phyloP scores from a whole-genome alignment of 2,888 invertebrate genomes.

The Entomobrya proxima region DNA sequence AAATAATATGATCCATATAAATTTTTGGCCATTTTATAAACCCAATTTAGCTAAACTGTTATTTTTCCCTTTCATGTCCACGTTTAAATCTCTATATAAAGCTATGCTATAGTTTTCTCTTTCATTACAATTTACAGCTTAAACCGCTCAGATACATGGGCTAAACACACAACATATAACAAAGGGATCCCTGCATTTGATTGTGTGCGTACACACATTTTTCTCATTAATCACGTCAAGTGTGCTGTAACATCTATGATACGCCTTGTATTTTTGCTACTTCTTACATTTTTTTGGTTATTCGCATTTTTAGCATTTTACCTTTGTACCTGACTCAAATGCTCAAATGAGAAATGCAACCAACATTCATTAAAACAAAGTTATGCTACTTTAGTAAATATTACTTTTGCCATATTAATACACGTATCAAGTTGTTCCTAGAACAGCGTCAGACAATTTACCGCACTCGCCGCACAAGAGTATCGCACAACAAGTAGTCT shows the following conservation, averaged over 20 bases:
- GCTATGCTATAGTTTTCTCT: constrained; percentile 21
- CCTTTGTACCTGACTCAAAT: constrained; percentile 48
- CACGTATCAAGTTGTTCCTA: constrained; percentile 7
- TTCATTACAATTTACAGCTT: constrained; percentile 11
- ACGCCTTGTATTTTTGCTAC: background rate
- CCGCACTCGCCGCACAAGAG: background rate
- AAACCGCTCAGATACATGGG: background rate
- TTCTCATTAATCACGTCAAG: background rate
- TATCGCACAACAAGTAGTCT: background rate
- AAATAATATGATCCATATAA: no score
- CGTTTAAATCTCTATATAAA: no score
- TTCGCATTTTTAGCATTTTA: background rate
- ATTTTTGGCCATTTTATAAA: no score
- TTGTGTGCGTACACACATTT: background rate
- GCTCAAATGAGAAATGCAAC: no score
- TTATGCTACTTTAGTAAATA: constrained; percentile 7
- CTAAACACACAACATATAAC: background rate
- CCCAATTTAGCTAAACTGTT: no score
- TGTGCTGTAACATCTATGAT: background rate
- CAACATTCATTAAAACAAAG: constrained; percentile 10
- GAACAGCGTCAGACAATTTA: background rate
- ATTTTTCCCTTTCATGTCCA: no score
- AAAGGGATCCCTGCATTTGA: constrained; percentile 28
- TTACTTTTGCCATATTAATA: background rate
- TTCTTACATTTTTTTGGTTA: constrained; percentile 2